Conservation (phyloP, 2,797 vertebrate genomes). For the Syndactyla subalaris region DNA sequence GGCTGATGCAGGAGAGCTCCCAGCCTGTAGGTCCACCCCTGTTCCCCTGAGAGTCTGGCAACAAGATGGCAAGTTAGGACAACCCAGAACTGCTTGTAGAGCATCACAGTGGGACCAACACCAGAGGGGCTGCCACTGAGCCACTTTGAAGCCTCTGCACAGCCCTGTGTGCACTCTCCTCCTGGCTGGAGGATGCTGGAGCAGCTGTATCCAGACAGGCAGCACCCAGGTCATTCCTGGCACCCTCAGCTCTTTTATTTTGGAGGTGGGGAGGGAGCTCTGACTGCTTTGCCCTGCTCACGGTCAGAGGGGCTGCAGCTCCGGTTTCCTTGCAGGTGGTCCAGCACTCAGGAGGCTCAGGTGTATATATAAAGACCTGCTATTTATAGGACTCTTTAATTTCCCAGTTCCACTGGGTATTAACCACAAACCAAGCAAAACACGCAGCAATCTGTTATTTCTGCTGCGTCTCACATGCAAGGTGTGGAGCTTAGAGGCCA, state of each 20-base stretch:
- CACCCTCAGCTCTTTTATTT: neutral
- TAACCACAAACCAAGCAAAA: constrained; percentile 12
- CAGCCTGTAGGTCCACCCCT: neutral
- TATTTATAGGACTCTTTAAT: constrained; percentile 32
- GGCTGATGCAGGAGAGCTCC: neutral
- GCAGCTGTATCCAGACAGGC: neutral
- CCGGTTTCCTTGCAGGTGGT: neutral
- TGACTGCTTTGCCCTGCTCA: neutral
- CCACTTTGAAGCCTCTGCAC: neutral
- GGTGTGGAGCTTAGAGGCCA: neutral
- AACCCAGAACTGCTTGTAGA: neutral
- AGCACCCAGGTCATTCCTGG: neutral
- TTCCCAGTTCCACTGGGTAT: neutral
- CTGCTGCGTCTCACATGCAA: neutral
- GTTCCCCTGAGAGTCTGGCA: neutral
- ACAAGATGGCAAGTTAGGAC: neutral
- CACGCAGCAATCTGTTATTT: neutral
- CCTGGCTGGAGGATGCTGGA: neutral
- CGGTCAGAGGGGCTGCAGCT: neutral
- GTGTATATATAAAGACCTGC: neutral
- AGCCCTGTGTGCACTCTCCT: neutral
- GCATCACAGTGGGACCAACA: neutral
- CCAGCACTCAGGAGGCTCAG: neutral
- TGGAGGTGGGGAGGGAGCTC: neutral
- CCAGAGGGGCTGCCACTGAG: neutral